Percentiles rank a stretch among this genome's conserved stretches.
phyloP scores from a whole-genome alignment of 2,113 vertebrate genomes.

The Otus sunia region DNA sequence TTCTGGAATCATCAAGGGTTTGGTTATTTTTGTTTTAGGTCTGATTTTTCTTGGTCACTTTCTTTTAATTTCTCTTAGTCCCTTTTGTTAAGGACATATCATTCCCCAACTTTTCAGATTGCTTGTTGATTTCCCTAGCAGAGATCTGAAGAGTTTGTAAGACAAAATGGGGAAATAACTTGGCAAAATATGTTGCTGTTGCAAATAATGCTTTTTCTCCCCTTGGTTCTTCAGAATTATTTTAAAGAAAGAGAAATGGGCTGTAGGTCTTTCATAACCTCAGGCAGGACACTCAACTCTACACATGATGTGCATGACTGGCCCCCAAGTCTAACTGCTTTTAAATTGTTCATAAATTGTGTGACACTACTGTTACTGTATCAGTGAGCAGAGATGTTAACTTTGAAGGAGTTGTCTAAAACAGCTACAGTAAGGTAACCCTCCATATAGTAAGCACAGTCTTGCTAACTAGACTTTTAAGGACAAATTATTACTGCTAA shows the following conservation, averaged over 20 bases:
- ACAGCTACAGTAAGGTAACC: background rate
- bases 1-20: background rate
- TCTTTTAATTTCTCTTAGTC: background rate
- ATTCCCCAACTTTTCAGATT: background rate
- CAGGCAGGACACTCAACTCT: background rate
- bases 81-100: background rate
- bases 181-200: background rate
- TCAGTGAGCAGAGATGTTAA: background rate
- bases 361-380: background rate
- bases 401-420: background rate
- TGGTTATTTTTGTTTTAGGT: background rate
- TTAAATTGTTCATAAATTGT: constrained; percentile 19
- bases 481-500: background rate
- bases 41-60: background rate
- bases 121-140: background rate
- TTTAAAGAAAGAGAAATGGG: background rate
- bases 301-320: background rate
- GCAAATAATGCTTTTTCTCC: background rate
- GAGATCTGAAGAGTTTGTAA: background rate
- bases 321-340: constrained; percentile 5
- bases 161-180: background rate
- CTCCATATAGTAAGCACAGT: background rate
- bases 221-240: background rate
- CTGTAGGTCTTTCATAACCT: constrained; percentile 27
- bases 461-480: background rate